Conservation (phyloP, 2,888 invertebrate genomes). For the Thecocarcelia acutangulata region DNA sequence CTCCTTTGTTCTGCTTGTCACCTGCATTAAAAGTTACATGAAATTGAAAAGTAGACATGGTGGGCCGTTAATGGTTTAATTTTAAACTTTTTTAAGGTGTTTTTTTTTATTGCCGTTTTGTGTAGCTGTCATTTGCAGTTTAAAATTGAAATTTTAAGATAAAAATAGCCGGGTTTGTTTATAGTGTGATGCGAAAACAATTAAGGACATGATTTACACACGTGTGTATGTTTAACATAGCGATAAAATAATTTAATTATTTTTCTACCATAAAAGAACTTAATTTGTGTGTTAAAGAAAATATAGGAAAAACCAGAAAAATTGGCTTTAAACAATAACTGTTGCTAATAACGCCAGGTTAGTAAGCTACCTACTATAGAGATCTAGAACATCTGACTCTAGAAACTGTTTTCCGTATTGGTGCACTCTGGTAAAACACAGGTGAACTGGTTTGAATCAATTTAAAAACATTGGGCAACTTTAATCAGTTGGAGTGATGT, state of each 20-base stretch:
- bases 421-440: no score
- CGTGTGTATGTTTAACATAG: neutral
- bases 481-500: no score
- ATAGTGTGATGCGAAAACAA: slow-evolving; percentile 11
- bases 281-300: no score
- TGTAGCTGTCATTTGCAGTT: slow-evolving; percentile 54
- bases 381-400: no score
- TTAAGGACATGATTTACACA: slow-evolving; percentile 38
- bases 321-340: no score
- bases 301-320: no score
- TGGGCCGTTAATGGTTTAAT: slow-evolving; percentile 31
- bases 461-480: no score
- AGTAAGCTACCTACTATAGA: no score
- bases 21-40: slow-evolving; percentile 5
- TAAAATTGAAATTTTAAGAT: slow-evolving; percentile 14
- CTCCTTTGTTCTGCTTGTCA: slow-evolving; percentile 5
- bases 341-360: no score
- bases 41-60: slow-evolving; percentile 26
- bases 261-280: no score
- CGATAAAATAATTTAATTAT: slow-evolving; percentile 2
- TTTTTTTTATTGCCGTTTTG: slow-evolving; percentile 14
- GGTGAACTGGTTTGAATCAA: no score
- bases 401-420: no score
- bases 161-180: neutral
- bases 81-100: slow-evolving; percentile 1